Evolutionary conservation across 2,113 vertebrate species (phyloP).

Genomic region (Apodemus speciosus): DNA sequence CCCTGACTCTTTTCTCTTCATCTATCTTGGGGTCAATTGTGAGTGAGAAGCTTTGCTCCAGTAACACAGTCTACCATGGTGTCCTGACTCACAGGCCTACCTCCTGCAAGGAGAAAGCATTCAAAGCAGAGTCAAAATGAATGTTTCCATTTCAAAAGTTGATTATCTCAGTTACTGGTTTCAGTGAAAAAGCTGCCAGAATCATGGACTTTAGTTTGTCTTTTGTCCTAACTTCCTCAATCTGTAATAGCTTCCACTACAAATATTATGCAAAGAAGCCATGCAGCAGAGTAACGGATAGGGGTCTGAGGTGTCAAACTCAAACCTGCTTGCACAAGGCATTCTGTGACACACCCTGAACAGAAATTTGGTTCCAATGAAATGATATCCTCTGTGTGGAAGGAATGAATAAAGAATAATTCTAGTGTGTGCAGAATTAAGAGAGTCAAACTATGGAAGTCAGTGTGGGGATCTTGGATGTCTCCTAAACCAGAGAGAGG

Average conservation of each 20-base stretch:
- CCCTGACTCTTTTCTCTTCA: no score
- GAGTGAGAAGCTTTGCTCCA: neutral
- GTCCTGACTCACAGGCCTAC: neutral
- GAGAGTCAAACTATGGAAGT: neutral
- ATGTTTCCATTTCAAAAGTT: neutral
- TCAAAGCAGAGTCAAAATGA: neutral
- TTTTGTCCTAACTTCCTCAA: neutral
- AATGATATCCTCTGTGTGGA: neutral
- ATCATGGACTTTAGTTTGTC: neutral
- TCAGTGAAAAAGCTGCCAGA: no score
- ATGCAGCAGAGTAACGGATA: neutral
- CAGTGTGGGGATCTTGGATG: no score
- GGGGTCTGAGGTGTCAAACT: neutral
- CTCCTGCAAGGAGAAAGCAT: no score
- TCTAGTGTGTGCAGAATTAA: no score
- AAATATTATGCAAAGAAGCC: neutral
- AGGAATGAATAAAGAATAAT: neutral
- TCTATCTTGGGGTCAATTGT: neutral
- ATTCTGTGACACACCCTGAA: neutral
- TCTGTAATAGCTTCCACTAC: neutral
- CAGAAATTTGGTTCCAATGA: neutral
- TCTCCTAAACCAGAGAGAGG: neutral
- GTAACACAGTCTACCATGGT: neutral
- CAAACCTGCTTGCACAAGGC: neutral
- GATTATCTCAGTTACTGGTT: neutral